phyloP scores from a whole-genome alignment of 2,113 vertebrate species.

The Poicephalus gulielmi region DNA sequence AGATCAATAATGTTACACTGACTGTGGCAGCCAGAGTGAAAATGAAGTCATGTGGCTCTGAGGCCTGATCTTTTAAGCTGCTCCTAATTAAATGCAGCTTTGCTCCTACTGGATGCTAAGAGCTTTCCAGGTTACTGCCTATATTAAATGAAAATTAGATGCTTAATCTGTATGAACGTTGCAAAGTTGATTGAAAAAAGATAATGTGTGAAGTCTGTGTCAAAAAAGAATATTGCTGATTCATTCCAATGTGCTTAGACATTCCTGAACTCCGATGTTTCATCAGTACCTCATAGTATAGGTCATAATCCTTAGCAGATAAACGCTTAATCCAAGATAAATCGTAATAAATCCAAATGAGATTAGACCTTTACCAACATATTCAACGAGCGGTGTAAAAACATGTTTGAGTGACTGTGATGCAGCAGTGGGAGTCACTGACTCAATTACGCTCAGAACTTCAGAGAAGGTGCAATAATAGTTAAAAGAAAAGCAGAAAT shows the following conservation, averaged over 20 bases:
- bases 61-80: conserved; percentile 60
- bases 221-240: conserved; percentile 43
- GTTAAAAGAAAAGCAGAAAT: conserved; percentile 27
- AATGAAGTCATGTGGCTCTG: neutral
- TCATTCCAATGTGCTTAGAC: conserved; percentile 46
- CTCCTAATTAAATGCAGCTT: conserved; percentile 62
- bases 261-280: neutral
- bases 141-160: conserved; percentile 47
- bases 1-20: neutral
- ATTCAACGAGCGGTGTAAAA: conserved; percentile 2
- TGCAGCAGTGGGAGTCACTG: conserved; percentile 6
- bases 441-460: neutral
- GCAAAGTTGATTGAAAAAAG: conserved; percentile 39
- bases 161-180: conserved; percentile 6
- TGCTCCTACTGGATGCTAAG: conserved; percentile 45
- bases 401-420: neutral
- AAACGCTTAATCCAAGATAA: conserved; percentile 63
- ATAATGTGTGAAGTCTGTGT: conserved; percentile 31
- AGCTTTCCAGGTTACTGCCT: conserved; percentile 33
- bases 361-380: conserved; percentile 55
- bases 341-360: conserved; percentile 66
- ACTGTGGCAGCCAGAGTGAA: neutral
- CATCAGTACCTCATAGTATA: conserved; percentile 7
- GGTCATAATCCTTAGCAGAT: conserved; percentile 63
- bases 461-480: conserved; percentile 16